Evolutionary conservation across 2,113 vertebrate species (phyloP).

Genomic region (Plotosus lineatus): DNA sequence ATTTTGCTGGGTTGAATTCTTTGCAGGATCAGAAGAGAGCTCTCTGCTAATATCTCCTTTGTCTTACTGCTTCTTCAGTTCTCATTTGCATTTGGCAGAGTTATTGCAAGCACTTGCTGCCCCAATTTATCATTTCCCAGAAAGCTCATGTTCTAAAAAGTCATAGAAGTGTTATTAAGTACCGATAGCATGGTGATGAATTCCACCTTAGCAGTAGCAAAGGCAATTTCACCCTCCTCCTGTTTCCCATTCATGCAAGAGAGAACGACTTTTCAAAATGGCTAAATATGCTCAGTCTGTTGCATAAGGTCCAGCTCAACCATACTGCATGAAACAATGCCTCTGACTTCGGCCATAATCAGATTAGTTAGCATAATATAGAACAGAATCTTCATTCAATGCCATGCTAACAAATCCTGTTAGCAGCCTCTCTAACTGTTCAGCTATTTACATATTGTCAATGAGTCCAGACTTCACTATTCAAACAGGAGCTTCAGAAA

Average conservation of each 20-base stretch:
- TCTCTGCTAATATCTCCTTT: constrained; percentile 75
- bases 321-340: constrained; percentile 57
- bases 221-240: constrained; percentile 78
- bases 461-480: constrained; percentile 37
- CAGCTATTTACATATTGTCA: constrained; percentile 36
- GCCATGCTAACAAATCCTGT: constrained; percentile 51
- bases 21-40: constrained; percentile 36
- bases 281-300: constrained; percentile 73
- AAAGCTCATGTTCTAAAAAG: constrained; percentile 78
- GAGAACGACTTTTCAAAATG: constrained; percentile 75
- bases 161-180: constrained; percentile 76
- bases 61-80: constrained; percentile 76
- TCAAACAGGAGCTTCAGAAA: constrained; percentile 52
- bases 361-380: constrained; percentile 46
- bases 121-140: constrained; percentile 79
- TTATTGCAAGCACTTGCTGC: constrained; percentile 76
- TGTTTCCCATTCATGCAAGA: constrained; percentile 76
- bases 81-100: constrained; percentile 78
- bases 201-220: constrained; percentile 78
- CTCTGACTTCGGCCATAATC: constrained; percentile 32
- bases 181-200: constrained; percentile 78
- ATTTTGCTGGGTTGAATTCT: constrained; percentile 35
- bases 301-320: constrained; percentile 67
- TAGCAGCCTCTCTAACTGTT: constrained; percentile 42
- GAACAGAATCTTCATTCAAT: constrained; percentile 16